Base-by-base conservation (phyloP, 2,113 vertebrate species). In the Rhombomys opimus region DNA sequence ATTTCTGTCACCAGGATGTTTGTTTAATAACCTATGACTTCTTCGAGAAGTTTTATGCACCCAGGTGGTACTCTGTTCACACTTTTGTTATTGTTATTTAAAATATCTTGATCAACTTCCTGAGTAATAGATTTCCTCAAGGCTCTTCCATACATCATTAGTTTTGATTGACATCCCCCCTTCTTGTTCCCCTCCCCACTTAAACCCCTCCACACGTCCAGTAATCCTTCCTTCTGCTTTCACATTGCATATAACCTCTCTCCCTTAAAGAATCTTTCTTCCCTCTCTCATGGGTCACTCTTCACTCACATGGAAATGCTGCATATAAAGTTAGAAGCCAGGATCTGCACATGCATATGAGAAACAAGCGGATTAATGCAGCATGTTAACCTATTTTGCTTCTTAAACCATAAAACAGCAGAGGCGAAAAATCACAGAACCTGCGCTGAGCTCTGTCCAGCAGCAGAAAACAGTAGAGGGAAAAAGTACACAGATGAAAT, bases 371-470 rank as follows among this genome's bases (percentile, higher is more conserved):
- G 7, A 30, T 67, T 13, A 50, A 20, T 10, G 1, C 17, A 68
- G 30, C 25, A 27, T 11, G 38, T 86, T 46, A 50, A 86, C 63
- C 18, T 22, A 5, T 76, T 85, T 65, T 25, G 11, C 38, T 94
- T 78, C 77, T 78, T 4, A 84, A 94, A 87, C 57, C 61, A 41
- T 70, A 76, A 87, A 76, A 92, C 18, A 91, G n/a, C 76, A 90
- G 65, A 68, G 50, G 18, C 32, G 85, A 94, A 86, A 72, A 76
- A 32, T 32, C 52, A 70, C 23, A 67, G 72, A 65, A 59, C 25
- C 27, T 30, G 35, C 17, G 11, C 82, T 73, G 50, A 87, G 70
- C 6, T 76, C 5, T 41, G 50, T 52, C 25, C 15, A 80, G 10
- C 25, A 95, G 50, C 54, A 94, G 90, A 52, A 46, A 89, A 85